Base-by-base conservation (phyloP, 2,888 invertebrate species). In the Hanleya hanleyi region DNA sequence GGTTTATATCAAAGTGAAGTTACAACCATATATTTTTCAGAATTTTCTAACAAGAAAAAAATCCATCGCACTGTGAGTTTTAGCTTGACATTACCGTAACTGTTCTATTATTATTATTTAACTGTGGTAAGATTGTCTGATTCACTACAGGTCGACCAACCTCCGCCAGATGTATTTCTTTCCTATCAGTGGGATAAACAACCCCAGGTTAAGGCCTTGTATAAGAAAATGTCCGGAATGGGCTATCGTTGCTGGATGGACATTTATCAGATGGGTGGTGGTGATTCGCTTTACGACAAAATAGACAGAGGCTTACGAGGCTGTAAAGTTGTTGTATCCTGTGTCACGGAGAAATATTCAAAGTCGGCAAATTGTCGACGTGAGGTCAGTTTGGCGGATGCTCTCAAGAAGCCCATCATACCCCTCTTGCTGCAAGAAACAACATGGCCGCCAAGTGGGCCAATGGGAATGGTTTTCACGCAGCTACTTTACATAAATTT, bases 141-240 rank as follows among this genome's bases (percentile, higher is more conserved):
- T n/a, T n/a, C n/a, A n/a, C n/a, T n/a, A n/a, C n/a, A n/a, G n/a
- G n/a, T n/a, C n/a, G n/a, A n/a, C n/a, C n/a, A n/a, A n/a, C n/a
- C n/a, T n/a, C n/a, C n/a, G 4, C 84, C 86, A 6, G 77, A 81
- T 9, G 80, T 89, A 4, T 89, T 88, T 73, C 80, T 89, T 32
- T 88, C 88, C 1, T 89, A 89, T 77, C 89, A 89, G 75, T 89
- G 89, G 89, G 87, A 84, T 26, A 85, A 84, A 71, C 89, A 89
- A 75, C 81, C 81, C 18, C 81, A 89, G 74, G 81, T 89, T 33
- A 81, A 82, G 69, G 76, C 76, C 4, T 75, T 89, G 67, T 88
- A 87, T 74, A 68, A 81, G 36, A 80, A 82, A 0, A 77, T 89
- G 64, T 79, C 79, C 0, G 74, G 77, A 15, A 76, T 84, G 6